A percentile compares a stretch with the other conserved stretches of the same genome.
phyloP scores from a whole-genome alignment of 1,140 invertebrate species.

The Drosophila eugracilis region DNA sequence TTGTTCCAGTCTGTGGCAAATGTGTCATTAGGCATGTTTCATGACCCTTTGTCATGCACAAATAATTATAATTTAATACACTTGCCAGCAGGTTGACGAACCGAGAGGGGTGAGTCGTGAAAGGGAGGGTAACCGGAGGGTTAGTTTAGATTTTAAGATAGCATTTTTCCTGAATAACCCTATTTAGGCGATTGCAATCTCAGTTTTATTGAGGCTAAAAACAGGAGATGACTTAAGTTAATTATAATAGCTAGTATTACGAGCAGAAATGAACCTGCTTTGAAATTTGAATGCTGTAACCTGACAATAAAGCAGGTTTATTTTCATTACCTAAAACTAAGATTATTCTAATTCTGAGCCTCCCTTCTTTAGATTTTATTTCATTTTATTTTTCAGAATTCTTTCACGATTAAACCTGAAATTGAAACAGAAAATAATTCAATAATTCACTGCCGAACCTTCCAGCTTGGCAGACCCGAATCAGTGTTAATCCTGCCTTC shows the following conservation, averaged over 20 bases:
- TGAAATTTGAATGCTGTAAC: too few relatives aligned
- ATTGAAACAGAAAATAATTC: not conserved
- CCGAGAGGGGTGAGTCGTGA: not conserved
- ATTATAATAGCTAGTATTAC: not conserved
- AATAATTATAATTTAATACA: slow-evolving; percentile 84
- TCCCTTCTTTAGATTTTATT: too few relatives aligned
- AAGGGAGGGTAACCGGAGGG: not conserved
- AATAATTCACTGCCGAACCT: not conserved
- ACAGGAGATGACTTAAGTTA: not conserved
- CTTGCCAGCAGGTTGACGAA: slow-evolving; percentile 57
- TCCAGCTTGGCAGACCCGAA: not conserved
- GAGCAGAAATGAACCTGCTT: too few relatives aligned
- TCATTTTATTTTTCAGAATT: too few relatives aligned
- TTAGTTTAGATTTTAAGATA: slow-evolving; percentile 46
- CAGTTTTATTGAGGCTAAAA: not conserved
- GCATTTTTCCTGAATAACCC: slow-evolving; percentile 19
- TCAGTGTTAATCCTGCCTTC: not conserved
- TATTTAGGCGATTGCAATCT: slow-evolving; percentile 6
- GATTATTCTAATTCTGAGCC: too few relatives aligned
- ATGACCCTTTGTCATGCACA: slow-evolving; percentile 83
- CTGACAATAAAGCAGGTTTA: too few relatives aligned
- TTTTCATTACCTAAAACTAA: too few relatives aligned
- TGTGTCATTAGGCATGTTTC: slow-evolving; percentile 83
- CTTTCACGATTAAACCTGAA: too few relatives aligned
- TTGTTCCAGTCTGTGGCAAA: slow-evolving; percentile 80